These are phyloP conservation scores for Pristionchus arcanus DNA, from an alignment of 2,888 invertebrate genomes.

Conservation along the genomic window DNA sequence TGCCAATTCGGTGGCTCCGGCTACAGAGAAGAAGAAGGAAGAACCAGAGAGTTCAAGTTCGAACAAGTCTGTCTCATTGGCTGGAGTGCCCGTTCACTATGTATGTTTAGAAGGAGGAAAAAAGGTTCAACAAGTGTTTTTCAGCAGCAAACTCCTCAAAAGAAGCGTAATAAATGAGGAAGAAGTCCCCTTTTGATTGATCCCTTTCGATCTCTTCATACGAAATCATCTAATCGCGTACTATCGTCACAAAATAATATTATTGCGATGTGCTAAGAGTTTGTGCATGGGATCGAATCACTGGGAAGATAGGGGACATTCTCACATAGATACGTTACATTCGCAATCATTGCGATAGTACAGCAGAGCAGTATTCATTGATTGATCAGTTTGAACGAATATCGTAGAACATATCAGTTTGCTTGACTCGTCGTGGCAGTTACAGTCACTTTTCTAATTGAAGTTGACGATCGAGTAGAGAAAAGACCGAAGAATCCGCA, in stretches of 20 bases:
- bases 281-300: slow-evolving; percentile 34
- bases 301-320: not conserved
- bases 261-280: slow-evolving; percentile 19
- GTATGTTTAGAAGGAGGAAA: not conserved
- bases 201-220: not conserved
- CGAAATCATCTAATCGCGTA: slow-evolving; percentile 34
- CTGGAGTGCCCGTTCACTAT: not conserved
- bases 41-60: slow-evolving; percentile 30
- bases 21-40: slow-evolving; percentile 1
- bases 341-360: not conserved
- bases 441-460: not conserved
- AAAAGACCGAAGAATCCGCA: slow-evolving; percentile 31
- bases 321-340: not conserved
- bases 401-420: not conserved
- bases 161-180: slow-evolving; percentile 20
- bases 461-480: not conserved
- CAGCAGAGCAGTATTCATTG: not conserved
- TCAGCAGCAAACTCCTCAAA: slow-evolving; percentile 13
- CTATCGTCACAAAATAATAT: slow-evolving; percentile 50
- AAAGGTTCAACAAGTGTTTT: not conserved
- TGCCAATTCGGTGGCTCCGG: not conserved
- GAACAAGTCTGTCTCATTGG: slow-evolving; percentile 34
- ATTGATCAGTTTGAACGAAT: not conserved
- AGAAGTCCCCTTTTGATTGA: not conserved
- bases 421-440: not conserved